Conservation (phyloP, 2,113 vertebrate genomes). For the Heterotis niloticus region DNA sequence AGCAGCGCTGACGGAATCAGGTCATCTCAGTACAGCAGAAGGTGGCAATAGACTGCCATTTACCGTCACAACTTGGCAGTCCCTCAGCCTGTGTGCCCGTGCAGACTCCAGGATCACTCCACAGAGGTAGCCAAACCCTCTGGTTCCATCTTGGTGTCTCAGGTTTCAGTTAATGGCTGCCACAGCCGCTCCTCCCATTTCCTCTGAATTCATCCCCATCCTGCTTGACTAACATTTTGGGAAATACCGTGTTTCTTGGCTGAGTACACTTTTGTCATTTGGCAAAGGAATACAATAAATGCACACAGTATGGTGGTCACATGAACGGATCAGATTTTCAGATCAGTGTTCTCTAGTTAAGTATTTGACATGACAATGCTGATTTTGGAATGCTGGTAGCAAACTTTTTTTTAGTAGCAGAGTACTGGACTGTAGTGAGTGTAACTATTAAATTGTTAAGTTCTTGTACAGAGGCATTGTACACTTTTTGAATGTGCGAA, state of each 20-base stretch:
- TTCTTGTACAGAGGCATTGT: conserved; percentile 19
- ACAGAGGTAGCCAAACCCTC: conserved; percentile 21
- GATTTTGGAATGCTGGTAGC: too few species aligned
- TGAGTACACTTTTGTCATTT: conserved; percentile 16
- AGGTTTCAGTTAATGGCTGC: conserved; percentile 18
- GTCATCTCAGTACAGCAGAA: conserved; percentile 22
- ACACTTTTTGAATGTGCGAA: too few species aligned
- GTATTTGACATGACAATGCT: too few species aligned
- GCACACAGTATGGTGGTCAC: too few species aligned
- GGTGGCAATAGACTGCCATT: conserved; percentile 5
- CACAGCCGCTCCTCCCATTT: background rate
- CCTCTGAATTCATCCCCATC: background rate
- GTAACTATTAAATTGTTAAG: background rate
- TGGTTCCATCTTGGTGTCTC: conserved; percentile 24
- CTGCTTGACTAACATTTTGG: background rate
- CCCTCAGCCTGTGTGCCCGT: conserved; percentile 27
- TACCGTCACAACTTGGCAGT: conserved; percentile 12
- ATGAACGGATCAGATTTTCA: too few species aligned
- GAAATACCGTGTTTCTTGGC: conserved; percentile 6
- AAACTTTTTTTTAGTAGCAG: too few species aligned
- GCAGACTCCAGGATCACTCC: conserved; percentile 12
- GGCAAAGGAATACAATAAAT: too few species aligned
- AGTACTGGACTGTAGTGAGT: too few species aligned
- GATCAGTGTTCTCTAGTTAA: too few species aligned
- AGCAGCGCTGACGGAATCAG: conserved; percentile 18